phyloP scores from a whole-genome alignment of 2,888 invertebrate genomes.

The Oscheius sp. region DNA sequence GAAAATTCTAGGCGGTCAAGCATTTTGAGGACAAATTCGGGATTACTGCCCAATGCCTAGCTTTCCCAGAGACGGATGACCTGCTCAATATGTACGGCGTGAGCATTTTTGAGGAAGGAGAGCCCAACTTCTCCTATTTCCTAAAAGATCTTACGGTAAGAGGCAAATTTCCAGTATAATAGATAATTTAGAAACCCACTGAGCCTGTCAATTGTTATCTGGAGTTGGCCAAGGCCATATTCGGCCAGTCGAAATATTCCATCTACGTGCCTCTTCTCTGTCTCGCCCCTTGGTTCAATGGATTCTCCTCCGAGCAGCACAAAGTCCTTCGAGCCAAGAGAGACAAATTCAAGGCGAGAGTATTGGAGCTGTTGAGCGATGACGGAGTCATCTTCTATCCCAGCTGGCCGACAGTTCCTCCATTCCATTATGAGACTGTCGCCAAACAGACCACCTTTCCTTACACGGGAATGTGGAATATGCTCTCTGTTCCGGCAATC shows the following conservation, averaged over 20 bases:
- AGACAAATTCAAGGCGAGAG: constrained; percentile 2
- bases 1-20: not conserved
- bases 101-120: not conserved
- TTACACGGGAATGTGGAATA: constrained; percentile 75
- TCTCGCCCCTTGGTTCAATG: not conserved
- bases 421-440: constrained; percentile 74
- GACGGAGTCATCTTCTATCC: constrained; percentile 28
- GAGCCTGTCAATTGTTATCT: not conserved
- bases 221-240: not conserved
- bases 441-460: constrained; percentile 71
- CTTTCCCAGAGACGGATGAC: constrained; percentile 17
- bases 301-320: not conserved
- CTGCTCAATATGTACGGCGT: not conserved
- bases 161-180: too few species aligned
- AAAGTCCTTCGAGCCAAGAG: not conserved
- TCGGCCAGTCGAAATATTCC: constrained; percentile 19
- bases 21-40: constrained; percentile 25
- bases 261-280: not conserved
- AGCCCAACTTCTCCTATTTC: constrained; percentile 4
- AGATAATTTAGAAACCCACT: not conserved
- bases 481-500: constrained; percentile 74
- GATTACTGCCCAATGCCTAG: not conserved
- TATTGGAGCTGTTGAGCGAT: constrained; percentile 1
- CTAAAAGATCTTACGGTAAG: constrained; percentile 10
- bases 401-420: constrained; percentile 73